Evolutionary conservation across 23 tunicate genomes (phyloP).

Genomic region (Botrylloides violaceus): DNA sequence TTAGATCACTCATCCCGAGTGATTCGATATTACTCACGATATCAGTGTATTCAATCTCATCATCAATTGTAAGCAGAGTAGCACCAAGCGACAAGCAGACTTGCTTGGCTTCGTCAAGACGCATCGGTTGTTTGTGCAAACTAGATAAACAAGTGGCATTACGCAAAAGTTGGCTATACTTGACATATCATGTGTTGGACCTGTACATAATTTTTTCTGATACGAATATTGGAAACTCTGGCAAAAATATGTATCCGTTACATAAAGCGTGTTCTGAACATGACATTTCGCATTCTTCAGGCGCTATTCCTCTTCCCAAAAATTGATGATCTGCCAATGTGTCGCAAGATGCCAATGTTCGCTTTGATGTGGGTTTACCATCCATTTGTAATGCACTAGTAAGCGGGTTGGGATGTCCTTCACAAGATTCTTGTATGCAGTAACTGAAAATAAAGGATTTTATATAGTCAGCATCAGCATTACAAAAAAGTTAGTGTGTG

Average conservation of each 20-base stretch:
- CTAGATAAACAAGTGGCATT: not conserved
- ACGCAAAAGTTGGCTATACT: not conserved
- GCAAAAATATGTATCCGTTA: conserved; percentile 5
- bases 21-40: not conserved
- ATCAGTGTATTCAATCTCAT: not conserved
- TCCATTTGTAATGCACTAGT: conserved; percentile 3
- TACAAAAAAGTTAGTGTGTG: too few relatives aligned
- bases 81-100: not conserved
- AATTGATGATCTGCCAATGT: not conserved
- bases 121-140: not conserved
- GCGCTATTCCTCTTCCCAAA: conserved; percentile 10
- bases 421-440: conserved; percentile 9
- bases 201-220: not conserved
- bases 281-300: conserved; percentile 1
- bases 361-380: not conserved
- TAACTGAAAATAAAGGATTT: conserved; percentile 9
- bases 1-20: not conserved
- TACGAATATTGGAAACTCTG: conserved; percentile 1
- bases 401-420: conserved; percentile 6
- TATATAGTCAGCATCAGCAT: too few relatives aligned
- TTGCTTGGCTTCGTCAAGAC: not conserved
- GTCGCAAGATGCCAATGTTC: not conserved
- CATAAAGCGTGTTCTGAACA: not conserved
- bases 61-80: not conserved
- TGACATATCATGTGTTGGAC: too few relatives aligned